Base-by-base conservation (phyloP, 2,113 vertebrate genomes). In the Xiphophorus hellerii region DNA sequence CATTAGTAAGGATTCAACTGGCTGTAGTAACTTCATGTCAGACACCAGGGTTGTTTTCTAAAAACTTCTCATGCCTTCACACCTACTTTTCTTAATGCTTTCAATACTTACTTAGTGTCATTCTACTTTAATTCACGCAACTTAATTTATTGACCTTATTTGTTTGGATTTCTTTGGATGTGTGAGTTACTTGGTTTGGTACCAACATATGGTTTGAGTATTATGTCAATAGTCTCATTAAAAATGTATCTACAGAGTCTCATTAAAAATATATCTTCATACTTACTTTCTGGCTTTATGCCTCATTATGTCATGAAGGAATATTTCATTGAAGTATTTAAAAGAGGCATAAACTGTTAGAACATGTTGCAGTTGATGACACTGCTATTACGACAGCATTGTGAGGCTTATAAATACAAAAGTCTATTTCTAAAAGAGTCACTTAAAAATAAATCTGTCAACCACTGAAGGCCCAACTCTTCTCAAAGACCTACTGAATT, bases 401-500 rank as follows among this genome's bases (percentile, higher is more conserved):
- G 51, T 66, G 4, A 35, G 12, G 20, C 12, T 39, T 62, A 58
- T 71, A 78, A 35, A 81, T 62, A 48, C 44, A 37, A 28, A 37
- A 61, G 27, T 39, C 65, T 70, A 75, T 27, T 28, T 62, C 30
- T 42, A 66, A 11, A 71, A 44, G 25, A 74, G 31, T 62, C 66
- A 74, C 15, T 71, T 54, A 78, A 60, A 85, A 72, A 75, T 82
- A 72, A 31, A 54, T 86, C 42, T 73, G 68, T 73, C 74, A 68
- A 39, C 42, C 31, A 69, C 62, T 33, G 33, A 67, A 79, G 64
- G 48, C 13, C 73, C 44, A 73, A 66, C 6, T 29, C n/a, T 17
- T n/a, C 65, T 89, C 75, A 84, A 83, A 89, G 84, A 70, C 51
- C 82, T 87, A 58, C 27, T 71, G 77, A 74, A 81, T 77, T 81